Conservation (phyloP, 2,113 vertebrate species). For the Notothenia rossii region DNA sequence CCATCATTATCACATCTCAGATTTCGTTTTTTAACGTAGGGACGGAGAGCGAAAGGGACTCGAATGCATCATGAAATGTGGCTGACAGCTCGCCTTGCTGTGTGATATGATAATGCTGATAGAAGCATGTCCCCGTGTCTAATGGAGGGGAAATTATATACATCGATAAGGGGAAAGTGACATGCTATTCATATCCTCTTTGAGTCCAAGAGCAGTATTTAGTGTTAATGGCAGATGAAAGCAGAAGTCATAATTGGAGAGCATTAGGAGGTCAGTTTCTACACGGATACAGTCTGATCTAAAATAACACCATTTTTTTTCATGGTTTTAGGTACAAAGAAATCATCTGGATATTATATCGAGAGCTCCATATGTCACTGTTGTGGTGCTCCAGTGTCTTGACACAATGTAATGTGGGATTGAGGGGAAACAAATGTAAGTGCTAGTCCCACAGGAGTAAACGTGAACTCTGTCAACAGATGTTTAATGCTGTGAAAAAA, state of each 20-base stretch:
- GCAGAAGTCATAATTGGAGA: slow-evolving; percentile 39
- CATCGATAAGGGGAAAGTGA: slow-evolving; percentile 49
- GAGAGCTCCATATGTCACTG: slow-evolving; percentile 46
- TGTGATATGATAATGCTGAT: slow-evolving; percentile 70
- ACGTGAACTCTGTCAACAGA: slow-evolving; percentile 79
- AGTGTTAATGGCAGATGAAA: slow-evolving; percentile 60
- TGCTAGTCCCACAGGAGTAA: slow-evolving; percentile 63
- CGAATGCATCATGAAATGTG: slow-evolving; percentile 38
- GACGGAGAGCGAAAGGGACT: slow-evolving; percentile 6
- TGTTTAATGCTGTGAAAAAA: slow-evolving; percentile 75
- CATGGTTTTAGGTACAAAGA: neutral
- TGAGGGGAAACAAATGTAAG: slow-evolving; percentile 68
- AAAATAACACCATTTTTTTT: no score
- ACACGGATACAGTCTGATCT: slow-evolving; percentile 6
- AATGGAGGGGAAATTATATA: slow-evolving; percentile 74
- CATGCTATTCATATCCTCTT: slow-evolving; percentile 45
- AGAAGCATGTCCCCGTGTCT: slow-evolving; percentile 48
- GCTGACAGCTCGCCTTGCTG: slow-evolving; percentile 51
- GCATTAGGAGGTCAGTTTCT: slow-evolving; percentile 37
- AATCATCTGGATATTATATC: slow-evolving; percentile 8
- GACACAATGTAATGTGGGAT: slow-evolving; percentile 38
- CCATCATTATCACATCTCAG: slow-evolving; percentile 9
- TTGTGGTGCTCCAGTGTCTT: slow-evolving; percentile 34
- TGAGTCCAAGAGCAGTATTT: slow-evolving; percentile 37
- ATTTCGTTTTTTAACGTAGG: neutral